Conservation (phyloP, 2,797 vertebrate species). For the Pseudomugil tenellus region DNA sequence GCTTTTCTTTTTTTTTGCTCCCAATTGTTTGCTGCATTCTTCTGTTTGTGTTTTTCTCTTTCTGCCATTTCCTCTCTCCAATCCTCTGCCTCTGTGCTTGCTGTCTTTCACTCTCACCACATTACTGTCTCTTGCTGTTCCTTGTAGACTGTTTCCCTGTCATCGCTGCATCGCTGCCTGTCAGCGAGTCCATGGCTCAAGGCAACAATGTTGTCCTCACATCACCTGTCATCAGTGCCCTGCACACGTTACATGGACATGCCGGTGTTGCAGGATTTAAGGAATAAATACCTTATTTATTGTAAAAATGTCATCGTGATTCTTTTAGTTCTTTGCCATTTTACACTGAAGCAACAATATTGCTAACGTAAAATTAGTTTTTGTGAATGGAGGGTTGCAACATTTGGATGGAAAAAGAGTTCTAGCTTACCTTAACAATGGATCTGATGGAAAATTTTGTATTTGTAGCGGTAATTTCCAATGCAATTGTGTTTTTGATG, state of each 20-base stretch:
- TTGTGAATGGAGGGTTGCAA: not conserved
- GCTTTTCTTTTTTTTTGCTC: conserved; percentile 37
- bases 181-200: conserved; percentile 39
- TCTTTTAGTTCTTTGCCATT: not conserved
- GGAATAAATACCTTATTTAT: not conserved
- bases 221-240: conserved; percentile 38
- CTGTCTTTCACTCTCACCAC: conserved; percentile 37
- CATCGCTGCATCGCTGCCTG: conserved; percentile 29
- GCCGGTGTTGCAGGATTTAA: not conserved
- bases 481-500: not conserved
- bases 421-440: not conserved
- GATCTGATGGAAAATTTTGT: not conserved
- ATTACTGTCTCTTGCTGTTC: conserved; percentile 26
- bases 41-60: conserved; percentile 31
- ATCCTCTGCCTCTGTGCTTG: conserved; percentile 14
- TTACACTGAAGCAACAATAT: not conserved
- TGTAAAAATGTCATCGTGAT: not conserved
- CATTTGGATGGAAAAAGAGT: not conserved
- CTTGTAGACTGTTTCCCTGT: conserved; percentile 40
- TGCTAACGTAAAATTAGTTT: not conserved
- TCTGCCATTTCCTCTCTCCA: conserved; percentile 12
- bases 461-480: not conserved
- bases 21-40: conserved; percentile 51
- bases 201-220: conserved; percentile 46
- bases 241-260: not conserved